These are phyloP conservation scores for Andinoacara biseriatus DNA, from an alignment of 2,113 vertebrate genomes.

Conservation along the genomic window DNA sequence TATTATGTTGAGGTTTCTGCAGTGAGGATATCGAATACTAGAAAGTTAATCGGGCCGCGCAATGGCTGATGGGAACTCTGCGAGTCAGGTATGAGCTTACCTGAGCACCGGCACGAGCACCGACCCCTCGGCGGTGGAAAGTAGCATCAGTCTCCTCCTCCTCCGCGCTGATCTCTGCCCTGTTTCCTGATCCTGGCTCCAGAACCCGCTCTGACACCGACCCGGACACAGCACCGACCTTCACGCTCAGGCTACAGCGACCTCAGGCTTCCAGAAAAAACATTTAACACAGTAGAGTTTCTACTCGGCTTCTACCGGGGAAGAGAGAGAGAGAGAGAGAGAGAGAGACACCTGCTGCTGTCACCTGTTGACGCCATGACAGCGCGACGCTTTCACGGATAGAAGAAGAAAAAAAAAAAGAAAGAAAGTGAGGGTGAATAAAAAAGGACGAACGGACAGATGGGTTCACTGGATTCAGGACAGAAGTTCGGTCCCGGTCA, in stretches of 20 bases:
- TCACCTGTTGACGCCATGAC: background rate
- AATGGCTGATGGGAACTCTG: background rate
- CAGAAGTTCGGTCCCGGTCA: rapidly evolving
- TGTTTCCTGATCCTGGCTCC: background rate
- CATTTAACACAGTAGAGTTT: background rate
- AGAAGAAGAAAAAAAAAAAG: background rate
- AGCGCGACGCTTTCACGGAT: background rate
- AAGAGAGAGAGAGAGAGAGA: background rate
- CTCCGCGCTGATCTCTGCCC: background rate
- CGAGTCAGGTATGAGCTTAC: background rate
- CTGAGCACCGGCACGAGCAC: background rate
- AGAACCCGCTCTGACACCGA: background rate
- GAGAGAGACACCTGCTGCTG: background rate
- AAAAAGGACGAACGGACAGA: background rate
- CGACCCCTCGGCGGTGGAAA: no score
- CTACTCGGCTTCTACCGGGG: background rate
- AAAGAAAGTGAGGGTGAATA: rapidly evolving
- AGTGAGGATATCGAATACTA: no score
- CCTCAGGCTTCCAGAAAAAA: background rate
- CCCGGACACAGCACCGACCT: background rate
- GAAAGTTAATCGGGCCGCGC: background rate
- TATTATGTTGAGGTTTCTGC: no score
- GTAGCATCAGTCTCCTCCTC: background rate
- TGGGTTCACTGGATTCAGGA: background rate
- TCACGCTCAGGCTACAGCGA: background rate